A percentile compares a stretch with the other conserved stretches of the same genome.
These are phyloP conservation scores for Tenthredo amoena DNA, from an alignment of 2,888 invertebrate species.

Conservation along the genomic window DNA sequence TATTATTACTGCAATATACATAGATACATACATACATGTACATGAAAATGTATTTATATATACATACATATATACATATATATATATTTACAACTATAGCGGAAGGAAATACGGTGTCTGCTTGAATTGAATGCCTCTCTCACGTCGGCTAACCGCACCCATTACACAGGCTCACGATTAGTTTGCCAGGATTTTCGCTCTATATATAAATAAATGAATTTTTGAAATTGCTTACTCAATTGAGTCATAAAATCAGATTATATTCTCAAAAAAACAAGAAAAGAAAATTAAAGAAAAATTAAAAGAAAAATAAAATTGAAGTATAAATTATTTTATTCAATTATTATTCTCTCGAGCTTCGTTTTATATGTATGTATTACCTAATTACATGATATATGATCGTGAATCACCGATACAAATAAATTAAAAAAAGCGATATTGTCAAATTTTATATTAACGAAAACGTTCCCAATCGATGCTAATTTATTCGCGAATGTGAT, in stretches of 20 bases:
- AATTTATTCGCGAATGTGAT: background rate
- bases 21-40: background rate
- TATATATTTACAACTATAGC: background rate
- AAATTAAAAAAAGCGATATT: too few species aligned
- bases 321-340: background rate
- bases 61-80: background rate
- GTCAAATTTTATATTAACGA: too few species aligned
- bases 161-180: background rate
- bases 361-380: too few species aligned
- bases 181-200: background rate
- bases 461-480: background rate
- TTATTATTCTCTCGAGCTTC: too few species aligned
- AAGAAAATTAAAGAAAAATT: background rate
- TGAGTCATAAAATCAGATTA: background rate
- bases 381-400: too few species aligned
- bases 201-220: background rate
- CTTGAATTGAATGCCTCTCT: conserved; percentile 30
- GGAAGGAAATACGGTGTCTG: conserved; percentile 50
- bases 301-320: background rate
- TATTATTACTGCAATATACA: background rate
- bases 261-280: background rate
- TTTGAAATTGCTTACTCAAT: too few species aligned
- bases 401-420: too few species aligned
- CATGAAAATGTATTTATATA: background rate
- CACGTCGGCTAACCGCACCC: conserved; percentile 18